phyloP scores from a whole-genome alignment of 2,797 vertebrate genomes.

The Zenarchopterus dispar region DNA sequence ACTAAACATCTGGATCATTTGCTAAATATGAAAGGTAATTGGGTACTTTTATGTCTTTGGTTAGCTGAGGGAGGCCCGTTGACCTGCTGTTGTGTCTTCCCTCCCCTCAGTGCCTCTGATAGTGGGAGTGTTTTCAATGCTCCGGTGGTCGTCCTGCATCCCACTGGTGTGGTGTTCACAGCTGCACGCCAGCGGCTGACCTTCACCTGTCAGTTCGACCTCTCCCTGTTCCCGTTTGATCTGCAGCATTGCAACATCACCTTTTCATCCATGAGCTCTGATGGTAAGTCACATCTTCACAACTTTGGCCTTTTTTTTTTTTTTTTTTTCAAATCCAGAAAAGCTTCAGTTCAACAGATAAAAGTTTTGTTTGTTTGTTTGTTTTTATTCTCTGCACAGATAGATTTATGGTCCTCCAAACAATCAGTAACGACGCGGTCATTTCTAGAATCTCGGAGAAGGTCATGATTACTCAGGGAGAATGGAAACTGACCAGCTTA shows the following conservation, averaged over 20 bases:
- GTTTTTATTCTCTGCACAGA: slow-evolving; percentile 7
- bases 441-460: fast-evolving
- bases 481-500: slow-evolving; percentile 56
- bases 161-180: not conserved
- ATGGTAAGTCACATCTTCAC: not conserved
- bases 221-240: slow-evolving; percentile 6
- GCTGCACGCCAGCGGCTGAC: slow-evolving; percentile 7
- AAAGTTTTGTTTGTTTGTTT: not conserved
- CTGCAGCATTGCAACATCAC: slow-evolving; percentile 11
- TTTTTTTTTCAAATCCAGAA: too few species aligned
- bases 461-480: slow-evolving; percentile 58
- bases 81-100: not conserved
- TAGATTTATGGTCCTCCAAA: fast-evolving
- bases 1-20: too few species aligned
- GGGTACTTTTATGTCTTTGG: not conserved
- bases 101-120: slow-evolving; percentile 19
- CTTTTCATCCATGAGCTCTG: not conserved
- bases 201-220: not conserved
- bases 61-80: too few species aligned
- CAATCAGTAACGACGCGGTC: fast-evolving
- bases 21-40: not conserved
- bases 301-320: not conserved
- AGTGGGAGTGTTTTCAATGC: fast-evolving
- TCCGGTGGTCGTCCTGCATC: not conserved
- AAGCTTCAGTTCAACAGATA: not conserved